Base-by-base conservation (phyloP, 2,888 invertebrate species). In the Melipona bicolor region DNA sequence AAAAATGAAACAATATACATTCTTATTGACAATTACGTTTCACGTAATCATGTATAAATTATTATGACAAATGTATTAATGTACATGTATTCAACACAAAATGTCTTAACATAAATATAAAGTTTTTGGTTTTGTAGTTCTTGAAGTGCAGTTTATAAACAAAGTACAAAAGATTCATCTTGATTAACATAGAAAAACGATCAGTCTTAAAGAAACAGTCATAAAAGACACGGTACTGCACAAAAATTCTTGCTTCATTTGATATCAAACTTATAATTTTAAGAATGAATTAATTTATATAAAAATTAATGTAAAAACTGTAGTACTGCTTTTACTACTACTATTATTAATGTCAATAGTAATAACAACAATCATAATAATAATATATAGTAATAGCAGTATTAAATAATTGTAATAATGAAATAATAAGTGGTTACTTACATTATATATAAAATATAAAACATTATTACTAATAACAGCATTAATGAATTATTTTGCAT, bases 171-270 rank as follows among this genome's bases (percentile, higher is more conserved):
- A 56, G n/a, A 49, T 71, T 61, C 27, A 27, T 61, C 43, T 52
- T 32, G n/a, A 54, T 65, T 71, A 76, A 61, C 59, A 59, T 76
- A 65, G 49, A 81, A 81, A 77, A 74, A 17, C 59, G 59, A 65
- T 82, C 83, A 84, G 83, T 84, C 83, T 84, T 74, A 71, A 83
- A 70, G 61, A 76, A 84, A 74, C 70, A 83, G 83, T 84, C 73
- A 67, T 70, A 50, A 50, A 61, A 69, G 64, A 67, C 54, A n/a
- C 27, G 49, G 24, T 79, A 73, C 73, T 84, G 83, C 83, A 83
- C 78, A 78, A 73, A 83, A 78, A 65, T 32, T 62, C 32, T 62
- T 69, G 32, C n/a, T 70, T 32, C 24, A 43, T 36, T 70, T 71
- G 19, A 36, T 27, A 49, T 59, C 0, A 65, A 61, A 73, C 76